These are phyloP conservation scores for Sitta carolinensis DNA, from an alignment of 2,797 vertebrate species.

Conservation along the genomic window DNA sequence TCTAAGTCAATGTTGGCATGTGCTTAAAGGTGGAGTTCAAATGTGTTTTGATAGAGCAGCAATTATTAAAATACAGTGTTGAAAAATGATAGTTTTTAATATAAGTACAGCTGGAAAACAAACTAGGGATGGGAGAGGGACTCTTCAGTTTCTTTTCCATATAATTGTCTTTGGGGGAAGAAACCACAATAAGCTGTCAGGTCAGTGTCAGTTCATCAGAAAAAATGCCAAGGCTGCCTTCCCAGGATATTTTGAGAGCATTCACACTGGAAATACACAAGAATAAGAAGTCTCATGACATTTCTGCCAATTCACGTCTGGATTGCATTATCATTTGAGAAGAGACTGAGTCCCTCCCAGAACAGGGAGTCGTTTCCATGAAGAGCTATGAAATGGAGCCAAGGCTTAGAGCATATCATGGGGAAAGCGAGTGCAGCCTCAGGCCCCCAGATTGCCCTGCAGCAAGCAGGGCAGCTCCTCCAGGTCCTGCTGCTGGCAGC, in stretches of 20 bases:
- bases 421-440: neutral
- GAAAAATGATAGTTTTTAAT: neutral
- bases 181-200: constrained; percentile 52
- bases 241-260: constrained; percentile 58
- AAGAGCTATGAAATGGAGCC: constrained; percentile 3
- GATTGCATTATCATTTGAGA: constrained; percentile 60
- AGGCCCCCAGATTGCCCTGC: neutral
- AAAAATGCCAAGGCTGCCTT: constrained; percentile 57
- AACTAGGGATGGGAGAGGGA: constrained; percentile 1
- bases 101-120: neutral
- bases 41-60: neutral
- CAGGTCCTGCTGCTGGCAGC: neutral
- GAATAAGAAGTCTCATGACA: constrained; percentile 60
- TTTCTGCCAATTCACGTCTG: constrained; percentile 64
- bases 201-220: constrained; percentile 63
- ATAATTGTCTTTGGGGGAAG: neutral
- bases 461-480: neutral
- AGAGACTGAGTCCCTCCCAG: neutral
- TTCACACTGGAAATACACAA: constrained; percentile 47
- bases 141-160: constrained; percentile 1
- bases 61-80: neutral
- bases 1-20: neutral
- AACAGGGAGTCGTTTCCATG: constrained; percentile 25
- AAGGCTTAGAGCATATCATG: rapidly evolving
- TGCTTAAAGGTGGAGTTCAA: neutral